These are phyloP conservation scores for Hybognathus amarus DNA, from an alignment of 2,797 vertebrate genomes.

Conservation along the genomic window DNA sequence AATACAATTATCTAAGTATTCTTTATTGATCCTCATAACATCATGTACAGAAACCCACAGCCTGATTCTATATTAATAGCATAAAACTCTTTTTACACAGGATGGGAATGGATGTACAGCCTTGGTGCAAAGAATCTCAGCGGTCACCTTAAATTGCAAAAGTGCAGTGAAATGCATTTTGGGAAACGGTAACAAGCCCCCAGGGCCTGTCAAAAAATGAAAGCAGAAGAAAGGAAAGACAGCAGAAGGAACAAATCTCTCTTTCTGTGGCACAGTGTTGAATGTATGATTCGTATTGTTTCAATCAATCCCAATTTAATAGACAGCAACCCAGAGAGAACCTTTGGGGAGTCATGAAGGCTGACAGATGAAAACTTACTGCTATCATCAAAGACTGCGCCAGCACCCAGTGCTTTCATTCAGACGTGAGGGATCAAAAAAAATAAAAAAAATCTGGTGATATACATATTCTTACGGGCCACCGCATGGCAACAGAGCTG, in stretches of 20 bases:
- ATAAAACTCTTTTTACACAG: constrained; percentile 54
- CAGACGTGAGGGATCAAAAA: constrained; percentile 17
- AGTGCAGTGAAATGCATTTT: constrained; percentile 64
- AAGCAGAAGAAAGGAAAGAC: constrained; percentile 36
- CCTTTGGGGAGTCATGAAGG: constrained; percentile 78
- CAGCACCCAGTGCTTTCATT: constrained; percentile 57
- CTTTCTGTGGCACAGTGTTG: constrained; percentile 47
- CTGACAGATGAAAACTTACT: constrained; percentile 82
- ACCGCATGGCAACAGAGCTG: background rate
- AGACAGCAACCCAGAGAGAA: constrained; percentile 76
- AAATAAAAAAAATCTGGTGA: constrained; percentile 9
- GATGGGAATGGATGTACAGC: constrained; percentile 52
- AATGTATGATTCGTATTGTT: constrained; percentile 75
- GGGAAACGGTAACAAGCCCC: constrained; percentile 59
- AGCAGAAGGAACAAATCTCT: constrained; percentile 39
- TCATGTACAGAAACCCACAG: constrained; percentile 53
- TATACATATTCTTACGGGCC: constrained; percentile 10
- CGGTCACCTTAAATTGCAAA: constrained; percentile 70
- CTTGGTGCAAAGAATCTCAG: constrained; percentile 63
- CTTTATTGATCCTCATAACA: constrained; percentile 46
- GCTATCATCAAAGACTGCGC: constrained; percentile 71
- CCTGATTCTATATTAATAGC: constrained; percentile 55
- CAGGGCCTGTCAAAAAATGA: constrained; percentile 53
- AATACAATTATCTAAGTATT: constrained; percentile 44
- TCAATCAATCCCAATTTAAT: constrained; percentile 83